Conservation (phyloP, 1,140 invertebrate genomes). For the Mylabris phalerata region DNA sequence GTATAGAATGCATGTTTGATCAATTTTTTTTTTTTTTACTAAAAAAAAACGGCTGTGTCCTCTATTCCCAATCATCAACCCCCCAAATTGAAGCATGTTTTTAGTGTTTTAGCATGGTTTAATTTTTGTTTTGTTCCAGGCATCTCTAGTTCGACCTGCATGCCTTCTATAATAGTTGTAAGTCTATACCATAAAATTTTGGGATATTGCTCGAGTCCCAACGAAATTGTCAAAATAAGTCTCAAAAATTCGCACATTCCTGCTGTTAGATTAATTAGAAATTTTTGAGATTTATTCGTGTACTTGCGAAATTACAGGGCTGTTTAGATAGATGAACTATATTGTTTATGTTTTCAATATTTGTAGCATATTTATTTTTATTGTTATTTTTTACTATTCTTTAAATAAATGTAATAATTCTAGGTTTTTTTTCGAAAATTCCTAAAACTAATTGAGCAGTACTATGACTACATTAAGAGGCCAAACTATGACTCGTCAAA, state of each 20-base stretch:
- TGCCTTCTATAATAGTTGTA: conserved; percentile 37
- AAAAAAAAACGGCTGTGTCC: not conserved
- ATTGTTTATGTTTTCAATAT: too few relatives aligned
- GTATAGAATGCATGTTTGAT: conserved; percentile 44
- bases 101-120: conserved; percentile 18
- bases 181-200: not conserved
- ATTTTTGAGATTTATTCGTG: conserved; percentile 10
- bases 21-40: not conserved
- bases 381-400: too few relatives aligned
- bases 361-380: too few relatives aligned
- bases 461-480: too few relatives aligned
- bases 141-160: conserved; percentile 39
- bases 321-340: too few relatives aligned
- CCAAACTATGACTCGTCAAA: too few relatives aligned
- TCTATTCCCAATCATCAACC: not conserved
- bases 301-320: too few relatives aligned
- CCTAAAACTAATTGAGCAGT: too few relatives aligned
- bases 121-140: conserved; percentile 38
- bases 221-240: not conserved
- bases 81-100: not conserved
- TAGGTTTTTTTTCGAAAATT: too few relatives aligned
- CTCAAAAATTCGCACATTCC: conserved; percentile 13
- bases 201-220: conserved; percentile 11
- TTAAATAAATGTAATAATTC: too few relatives aligned
- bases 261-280: not conserved